Conservation (phyloP, 1,140 invertebrate genomes). For the Linepithema humile region DNA sequence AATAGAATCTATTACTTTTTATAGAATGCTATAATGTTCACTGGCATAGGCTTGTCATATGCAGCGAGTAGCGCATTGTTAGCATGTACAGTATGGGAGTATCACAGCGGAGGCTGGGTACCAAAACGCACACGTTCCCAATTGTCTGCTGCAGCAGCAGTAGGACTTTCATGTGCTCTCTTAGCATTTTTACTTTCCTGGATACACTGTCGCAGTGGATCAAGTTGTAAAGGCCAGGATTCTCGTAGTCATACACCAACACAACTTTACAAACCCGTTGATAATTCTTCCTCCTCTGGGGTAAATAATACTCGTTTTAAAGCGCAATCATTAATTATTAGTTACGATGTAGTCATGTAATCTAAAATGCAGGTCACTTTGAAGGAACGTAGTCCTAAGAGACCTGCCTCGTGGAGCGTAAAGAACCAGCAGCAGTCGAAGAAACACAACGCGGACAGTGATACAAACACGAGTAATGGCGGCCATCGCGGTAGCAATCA, state of each 20-base stretch:
- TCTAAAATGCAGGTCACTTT: slow-evolving; percentile 75
- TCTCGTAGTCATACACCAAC: slow-evolving; percentile 76
- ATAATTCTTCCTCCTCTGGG: slow-evolving; percentile 82
- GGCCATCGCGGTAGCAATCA: slow-evolving; percentile 71
- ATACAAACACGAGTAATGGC: slow-evolving; percentile 78
- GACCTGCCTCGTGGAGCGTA: slow-evolving; percentile 76
- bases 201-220: slow-evolving; percentile 77
- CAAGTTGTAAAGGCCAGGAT: slow-evolving; percentile 75
- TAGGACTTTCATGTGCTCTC: slow-evolving; percentile 80
- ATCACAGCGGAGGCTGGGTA: slow-evolving; percentile 81
- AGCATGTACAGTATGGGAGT: slow-evolving; percentile 81
- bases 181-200: slow-evolving; percentile 81
- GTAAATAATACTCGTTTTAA: slow-evolving; percentile 68
- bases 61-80: slow-evolving; percentile 79
- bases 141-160: slow-evolving; percentile 78
- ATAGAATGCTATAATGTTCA: slow-evolving; percentile 83
- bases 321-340: not conserved
- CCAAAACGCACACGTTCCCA: slow-evolving; percentile 81
- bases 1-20: slow-evolving; percentile 62
- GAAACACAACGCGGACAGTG: slow-evolving; percentile 74
- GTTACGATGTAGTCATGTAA: slow-evolving; percentile 23
- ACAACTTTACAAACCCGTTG: slow-evolving; percentile 83
- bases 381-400: slow-evolving; percentile 80
- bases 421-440: slow-evolving; percentile 79
- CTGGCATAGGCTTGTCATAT: slow-evolving; percentile 81